These are phyloP conservation scores for Ichneumoninae sp. DNA, from an alignment of 2,888 invertebrate species.

Conservation along the genomic window DNA sequence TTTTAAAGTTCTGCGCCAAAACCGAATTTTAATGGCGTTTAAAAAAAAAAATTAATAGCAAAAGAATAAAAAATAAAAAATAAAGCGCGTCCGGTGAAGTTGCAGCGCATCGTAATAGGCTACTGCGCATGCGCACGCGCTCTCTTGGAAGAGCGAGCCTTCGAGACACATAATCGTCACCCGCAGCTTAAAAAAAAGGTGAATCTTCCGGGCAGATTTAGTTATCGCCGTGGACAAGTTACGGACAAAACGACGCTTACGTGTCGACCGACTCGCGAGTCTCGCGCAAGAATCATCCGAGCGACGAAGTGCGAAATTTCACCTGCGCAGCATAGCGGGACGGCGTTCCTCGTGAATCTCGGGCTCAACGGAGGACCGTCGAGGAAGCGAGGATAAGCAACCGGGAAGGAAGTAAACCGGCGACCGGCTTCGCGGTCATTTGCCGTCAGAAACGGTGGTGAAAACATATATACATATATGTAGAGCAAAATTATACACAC, in stretches of 20 bases:
- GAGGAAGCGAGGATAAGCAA: constrained; percentile 8
- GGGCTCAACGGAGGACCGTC: neutral
- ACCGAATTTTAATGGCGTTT: constrained; percentile 38
- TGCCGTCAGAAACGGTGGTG: constrained; percentile 55
- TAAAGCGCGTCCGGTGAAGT: neutral
- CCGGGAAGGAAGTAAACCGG: constrained; percentile 23
- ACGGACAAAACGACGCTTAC: constrained; percentile 50
- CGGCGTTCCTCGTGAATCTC: constrained; percentile 3
- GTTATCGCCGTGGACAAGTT: neutral
- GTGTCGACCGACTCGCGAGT: constrained; percentile 6
- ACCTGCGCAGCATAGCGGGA: constrained; percentile 54
- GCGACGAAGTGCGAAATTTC: constrained; percentile 59
- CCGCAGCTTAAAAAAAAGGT: neutral
- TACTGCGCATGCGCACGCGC: neutral
- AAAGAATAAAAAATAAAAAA: neutral
- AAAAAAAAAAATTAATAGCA: neutral
- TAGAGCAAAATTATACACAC: neutral
- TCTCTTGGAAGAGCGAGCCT: neutral
- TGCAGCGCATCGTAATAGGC: neutral
- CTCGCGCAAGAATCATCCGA: constrained; percentile 33
- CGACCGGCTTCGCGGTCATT: constrained; percentile 44
- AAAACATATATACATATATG: constrained; percentile 20
- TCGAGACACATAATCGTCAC: constrained; percentile 20
- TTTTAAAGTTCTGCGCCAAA: neutral
- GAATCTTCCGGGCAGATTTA: neutral